A percentile compares a stretch with the other conserved stretches of the same genome.
These are phyloP conservation scores for Aphodius granarius DNA, from an alignment of 2,888 invertebrate species.

Conservation along the genomic window DNA sequence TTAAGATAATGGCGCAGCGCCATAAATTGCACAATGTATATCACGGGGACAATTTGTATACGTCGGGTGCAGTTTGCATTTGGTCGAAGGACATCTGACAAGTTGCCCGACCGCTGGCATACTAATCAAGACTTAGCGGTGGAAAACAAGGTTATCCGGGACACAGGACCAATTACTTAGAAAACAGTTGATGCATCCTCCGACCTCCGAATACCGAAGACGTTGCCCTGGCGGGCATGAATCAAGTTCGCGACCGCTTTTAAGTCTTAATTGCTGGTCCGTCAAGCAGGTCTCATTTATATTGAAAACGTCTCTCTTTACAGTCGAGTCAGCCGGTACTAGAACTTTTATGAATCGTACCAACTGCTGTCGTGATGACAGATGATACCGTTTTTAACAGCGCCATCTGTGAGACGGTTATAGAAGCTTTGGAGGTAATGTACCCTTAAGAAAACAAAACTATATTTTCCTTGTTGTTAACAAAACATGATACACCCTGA, in stretches of 20 bases:
- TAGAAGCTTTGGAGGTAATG: no score
- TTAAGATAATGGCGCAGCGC: background rate
- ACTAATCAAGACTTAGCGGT: constrained; percentile 18
- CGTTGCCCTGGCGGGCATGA: background rate
- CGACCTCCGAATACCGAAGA: background rate
- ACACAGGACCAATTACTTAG: constrained; percentile 11
- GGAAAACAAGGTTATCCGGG: constrained; percentile 18
- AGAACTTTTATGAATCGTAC: background rate
- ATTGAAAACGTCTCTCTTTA: background rate
- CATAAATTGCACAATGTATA: background rate
- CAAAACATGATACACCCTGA: background rate
- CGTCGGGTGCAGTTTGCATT: background rate
- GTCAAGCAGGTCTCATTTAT: background rate
- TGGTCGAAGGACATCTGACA: constrained; percentile 2
- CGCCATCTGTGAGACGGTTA: no score
- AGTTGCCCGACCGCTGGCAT: constrained; percentile 18
- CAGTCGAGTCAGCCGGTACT: background rate
- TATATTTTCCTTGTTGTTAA: no score
- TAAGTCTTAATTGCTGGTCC: background rate
- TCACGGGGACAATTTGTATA: background rate
- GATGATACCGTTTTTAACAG: background rate
- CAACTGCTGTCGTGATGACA: background rate
- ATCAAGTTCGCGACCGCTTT: background rate
- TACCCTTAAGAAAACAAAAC: no score
- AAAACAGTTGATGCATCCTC: background rate